These are phyloP conservation scores for Celastrina argiolus DNA, from an alignment of 2,888 invertebrate genomes.

Conservation along the genomic window DNA sequence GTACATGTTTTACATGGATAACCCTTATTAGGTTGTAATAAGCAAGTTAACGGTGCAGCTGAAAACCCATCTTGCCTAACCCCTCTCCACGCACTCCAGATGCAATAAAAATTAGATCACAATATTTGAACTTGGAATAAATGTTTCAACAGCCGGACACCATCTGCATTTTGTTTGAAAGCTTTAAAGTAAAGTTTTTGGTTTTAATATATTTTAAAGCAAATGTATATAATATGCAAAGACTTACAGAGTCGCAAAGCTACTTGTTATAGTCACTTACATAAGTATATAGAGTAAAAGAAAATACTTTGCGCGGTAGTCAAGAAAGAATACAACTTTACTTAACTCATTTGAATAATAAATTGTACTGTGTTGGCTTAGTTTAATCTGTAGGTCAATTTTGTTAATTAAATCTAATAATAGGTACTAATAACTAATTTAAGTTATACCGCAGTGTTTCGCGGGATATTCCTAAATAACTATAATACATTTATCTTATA, in stretches of 20 bases:
- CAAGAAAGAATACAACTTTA: too few species aligned
- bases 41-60: neutral
- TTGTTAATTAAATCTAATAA: too few species aligned
- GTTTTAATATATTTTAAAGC: neutral
- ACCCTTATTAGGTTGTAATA: constrained; percentile 6
- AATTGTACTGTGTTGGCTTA: too few species aligned
- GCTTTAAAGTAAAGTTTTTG: neutral
- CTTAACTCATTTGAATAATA: too few species aligned
- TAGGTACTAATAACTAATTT: too few species aligned
- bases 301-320: neutral
- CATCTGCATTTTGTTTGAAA: neutral
- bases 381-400: too few species aligned
- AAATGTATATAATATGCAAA: neutral
- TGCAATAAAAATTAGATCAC: constrained; percentile 16
- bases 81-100: neutral
- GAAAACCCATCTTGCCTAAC: neutral
- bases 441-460: too few species aligned
- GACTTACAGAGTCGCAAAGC: neutral
- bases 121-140: constrained; percentile 2
- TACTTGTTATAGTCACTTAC: neutral
- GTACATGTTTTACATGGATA: constrained; percentile 12
- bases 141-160: neutral
- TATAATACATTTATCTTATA: too few species aligned
- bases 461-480: too few species aligned
- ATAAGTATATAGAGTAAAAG: neutral